Evolutionary conservation across 2,797 vertebrate genomes (phyloP).

Genomic region (Aselliscus stoliczkanus): DNA sequence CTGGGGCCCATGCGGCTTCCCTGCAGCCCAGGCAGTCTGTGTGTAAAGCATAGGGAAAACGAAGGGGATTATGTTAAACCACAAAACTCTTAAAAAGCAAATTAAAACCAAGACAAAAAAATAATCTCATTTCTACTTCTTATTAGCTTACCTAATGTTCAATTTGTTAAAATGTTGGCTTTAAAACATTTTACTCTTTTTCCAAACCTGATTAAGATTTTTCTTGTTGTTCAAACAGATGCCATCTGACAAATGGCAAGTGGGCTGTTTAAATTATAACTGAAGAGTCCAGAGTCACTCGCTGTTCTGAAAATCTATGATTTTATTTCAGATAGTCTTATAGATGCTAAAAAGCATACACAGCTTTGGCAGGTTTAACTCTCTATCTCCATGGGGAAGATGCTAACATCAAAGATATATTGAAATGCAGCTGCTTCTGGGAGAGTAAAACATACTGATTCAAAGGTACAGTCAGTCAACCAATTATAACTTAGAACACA

Average conservation of each 20-base stretch:
- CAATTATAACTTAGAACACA: slow-evolving; percentile 37
- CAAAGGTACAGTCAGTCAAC: not conserved
- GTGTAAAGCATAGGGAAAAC: not conserved
- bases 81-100: not conserved
- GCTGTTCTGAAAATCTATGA: slow-evolving; percentile 18
- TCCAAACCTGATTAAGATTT: not conserved
- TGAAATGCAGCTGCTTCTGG: slow-evolving; percentile 36
- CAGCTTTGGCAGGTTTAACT: not conserved
- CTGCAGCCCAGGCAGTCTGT: not conserved
- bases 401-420: slow-evolving; percentile 24
- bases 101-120: not conserved
- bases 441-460: slow-evolving; percentile 7
- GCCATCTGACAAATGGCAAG: not conserved
- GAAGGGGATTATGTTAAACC: not conserved
- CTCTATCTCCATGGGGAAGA: not conserved
- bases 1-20: accelerated
- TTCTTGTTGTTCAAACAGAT: not conserved
- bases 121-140: not conserved
- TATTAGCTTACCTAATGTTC: not conserved
- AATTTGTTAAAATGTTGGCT: not conserved
- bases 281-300: not conserved
- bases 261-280: not conserved
- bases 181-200: not conserved
- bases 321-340: slow-evolving; percentile 30
- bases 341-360: slow-evolving; percentile 19